Percentiles rank a stretch among this genome's conserved stretches.
Evolutionary conservation across 2,113 vertebrate genomes (phyloP).

Genomic region (Ramphastos sulfuratus): DNA sequence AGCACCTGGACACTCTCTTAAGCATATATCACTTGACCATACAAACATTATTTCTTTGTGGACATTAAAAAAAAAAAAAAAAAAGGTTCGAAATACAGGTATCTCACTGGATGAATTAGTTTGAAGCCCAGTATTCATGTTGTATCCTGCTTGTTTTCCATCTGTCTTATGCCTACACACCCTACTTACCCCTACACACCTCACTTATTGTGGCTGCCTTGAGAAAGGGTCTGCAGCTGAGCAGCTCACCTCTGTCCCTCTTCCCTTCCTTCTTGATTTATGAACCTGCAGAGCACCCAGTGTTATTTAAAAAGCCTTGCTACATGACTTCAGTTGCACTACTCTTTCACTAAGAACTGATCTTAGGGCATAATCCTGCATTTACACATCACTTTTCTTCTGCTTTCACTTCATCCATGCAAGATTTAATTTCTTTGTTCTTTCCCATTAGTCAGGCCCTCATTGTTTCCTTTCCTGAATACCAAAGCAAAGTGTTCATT

Average conservation of each 20-base stretch:
- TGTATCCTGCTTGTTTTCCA: background rate
- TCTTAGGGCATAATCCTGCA: background rate
- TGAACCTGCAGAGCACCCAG: background rate
- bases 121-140: background rate
- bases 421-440: background rate
- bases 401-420: background rate
- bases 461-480: background rate
- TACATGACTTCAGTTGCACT: background rate
- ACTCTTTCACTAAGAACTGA: background rate
- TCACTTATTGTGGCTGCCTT: background rate
- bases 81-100: background rate
- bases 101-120: background rate
- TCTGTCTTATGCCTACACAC: background rate
- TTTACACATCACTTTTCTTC: background rate
- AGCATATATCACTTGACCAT: background rate
- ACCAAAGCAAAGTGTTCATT: background rate
- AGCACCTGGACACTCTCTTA: background rate
- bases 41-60: background rate
- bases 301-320: background rate
- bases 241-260: background rate
- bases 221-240: background rate
- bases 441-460: background rate
- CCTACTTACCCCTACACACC: background rate
- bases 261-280: background rate
- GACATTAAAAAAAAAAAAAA: rapidly evolving